Conservation (phyloP, 2,797 vertebrate species). For the Poecilia gillii region DNA sequence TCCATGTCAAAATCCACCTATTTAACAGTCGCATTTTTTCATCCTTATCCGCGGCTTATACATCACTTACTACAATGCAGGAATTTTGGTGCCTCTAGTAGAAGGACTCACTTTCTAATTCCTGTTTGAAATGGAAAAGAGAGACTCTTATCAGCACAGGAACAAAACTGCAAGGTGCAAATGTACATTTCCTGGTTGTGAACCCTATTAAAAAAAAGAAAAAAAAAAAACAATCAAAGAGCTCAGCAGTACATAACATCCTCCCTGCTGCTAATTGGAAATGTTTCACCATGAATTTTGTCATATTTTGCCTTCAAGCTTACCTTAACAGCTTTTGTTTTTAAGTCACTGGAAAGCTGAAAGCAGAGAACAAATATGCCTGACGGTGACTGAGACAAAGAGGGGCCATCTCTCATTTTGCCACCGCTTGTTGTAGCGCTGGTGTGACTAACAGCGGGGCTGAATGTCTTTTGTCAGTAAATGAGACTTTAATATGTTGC, state of each 20-base stretch:
- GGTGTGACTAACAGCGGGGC: slow-evolving; percentile 73
- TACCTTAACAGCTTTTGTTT: slow-evolving; percentile 22
- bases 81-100: slow-evolving; percentile 62
- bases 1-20: slow-evolving; percentile 72
- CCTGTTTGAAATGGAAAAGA: slow-evolving; percentile 75
- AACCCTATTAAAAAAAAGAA: slow-evolving; percentile 13
- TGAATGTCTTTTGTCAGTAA: slow-evolving; percentile 82
- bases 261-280: slow-evolving; percentile 31
- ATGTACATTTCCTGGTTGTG: slow-evolving; percentile 54
- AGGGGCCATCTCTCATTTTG: slow-evolving; percentile 69
- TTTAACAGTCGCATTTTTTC: slow-evolving; percentile 73
- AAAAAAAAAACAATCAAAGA: slow-evolving; percentile 16
- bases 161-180: slow-evolving; percentile 42
- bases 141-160: slow-evolving; percentile 51
- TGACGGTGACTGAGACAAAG: slow-evolving; percentile 63
- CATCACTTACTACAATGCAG: slow-evolving; percentile 68
- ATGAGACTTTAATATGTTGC: slow-evolving; percentile 83
- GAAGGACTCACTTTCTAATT: slow-evolving; percentile 66
- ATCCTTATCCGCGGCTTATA: slow-evolving; percentile 74
- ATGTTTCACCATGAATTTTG: slow-evolving; percentile 20
- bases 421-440: slow-evolving; percentile 65
- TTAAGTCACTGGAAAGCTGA: slow-evolving; percentile 9
- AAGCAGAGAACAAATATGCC: slow-evolving; percentile 38
- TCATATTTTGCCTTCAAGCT: slow-evolving; percentile 20
- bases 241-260: slow-evolving; percentile 16